phyloP scores from a whole-genome alignment of 2,888 invertebrate species.

The Uloborus plumipes region DNA sequence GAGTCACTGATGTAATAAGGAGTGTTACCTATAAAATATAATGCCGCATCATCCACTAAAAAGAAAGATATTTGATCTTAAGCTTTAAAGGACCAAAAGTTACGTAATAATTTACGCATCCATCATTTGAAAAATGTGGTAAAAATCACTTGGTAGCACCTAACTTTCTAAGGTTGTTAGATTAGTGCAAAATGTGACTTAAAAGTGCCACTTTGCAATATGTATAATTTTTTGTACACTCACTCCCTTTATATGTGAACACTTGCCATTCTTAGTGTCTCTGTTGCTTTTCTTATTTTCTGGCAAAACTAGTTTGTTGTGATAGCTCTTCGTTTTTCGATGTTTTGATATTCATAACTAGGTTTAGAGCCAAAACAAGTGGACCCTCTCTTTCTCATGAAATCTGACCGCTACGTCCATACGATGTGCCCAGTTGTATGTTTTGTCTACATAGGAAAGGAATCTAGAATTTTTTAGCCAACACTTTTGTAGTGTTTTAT shows the following conservation, averaged over 20 bases:
- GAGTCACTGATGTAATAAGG: constrained; percentile 34
- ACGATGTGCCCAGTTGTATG: constrained; percentile 36
- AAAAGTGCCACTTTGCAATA: constrained; percentile 34
- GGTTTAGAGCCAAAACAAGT: constrained; percentile 1
- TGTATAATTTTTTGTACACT: neutral
- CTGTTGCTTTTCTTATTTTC: constrained; percentile 43
- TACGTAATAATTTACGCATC: neutral
- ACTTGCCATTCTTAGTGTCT: constrained; percentile 25
- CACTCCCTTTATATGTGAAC: neutral
- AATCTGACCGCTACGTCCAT: constrained; percentile 53
- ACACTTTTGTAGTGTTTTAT: constrained; percentile 61
- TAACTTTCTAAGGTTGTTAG: constrained; percentile 4
- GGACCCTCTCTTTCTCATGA: constrained; percentile 21
- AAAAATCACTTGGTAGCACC: neutral
- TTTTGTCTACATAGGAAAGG: constrained; percentile 23
- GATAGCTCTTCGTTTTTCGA: constrained; percentile 29
- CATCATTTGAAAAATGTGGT: constrained; percentile 8
- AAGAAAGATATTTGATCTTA: neutral
- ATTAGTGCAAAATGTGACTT: constrained; percentile 12
- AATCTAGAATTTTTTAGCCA: constrained; percentile 18
- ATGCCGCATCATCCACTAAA: constrained; percentile 4
- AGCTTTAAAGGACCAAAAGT: constrained; percentile 40
- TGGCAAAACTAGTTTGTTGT: constrained; percentile 35
- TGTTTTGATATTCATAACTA: constrained; percentile 45
- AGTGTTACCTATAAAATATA: neutral